phyloP scores from a whole-genome alignment of 2,113 vertebrate species.

The Ailuropoda melanoleuca region DNA sequence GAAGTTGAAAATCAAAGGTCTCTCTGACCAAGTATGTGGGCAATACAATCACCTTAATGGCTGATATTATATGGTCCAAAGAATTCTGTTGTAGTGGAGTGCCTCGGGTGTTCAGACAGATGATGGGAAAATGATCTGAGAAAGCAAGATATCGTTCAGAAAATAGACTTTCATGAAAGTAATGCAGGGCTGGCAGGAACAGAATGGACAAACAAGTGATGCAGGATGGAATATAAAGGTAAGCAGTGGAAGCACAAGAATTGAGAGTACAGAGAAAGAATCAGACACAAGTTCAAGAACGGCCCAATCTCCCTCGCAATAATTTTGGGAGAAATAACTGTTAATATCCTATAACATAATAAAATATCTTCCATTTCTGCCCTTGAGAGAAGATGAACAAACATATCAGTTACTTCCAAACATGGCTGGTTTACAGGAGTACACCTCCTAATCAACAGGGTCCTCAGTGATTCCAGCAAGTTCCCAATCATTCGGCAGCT shows the following conservation, averaged over 20 bases:
- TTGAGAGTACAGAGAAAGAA: not conserved
- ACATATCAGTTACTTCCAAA: not conserved
- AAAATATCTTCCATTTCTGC: not conserved
- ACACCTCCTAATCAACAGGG: not conserved
- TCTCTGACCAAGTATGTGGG: not conserved
- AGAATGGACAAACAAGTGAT: not conserved
- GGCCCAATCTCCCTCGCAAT: not conserved
- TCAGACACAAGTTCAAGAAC: not conserved
- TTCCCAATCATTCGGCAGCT: not conserved
- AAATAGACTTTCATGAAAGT: not conserved
- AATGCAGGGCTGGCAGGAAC: not conserved
- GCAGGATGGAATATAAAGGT: not conserved
- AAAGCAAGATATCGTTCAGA: not conserved
- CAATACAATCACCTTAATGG: not conserved
- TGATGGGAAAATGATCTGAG: not conserved
- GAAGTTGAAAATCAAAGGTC: not conserved
- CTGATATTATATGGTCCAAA: not conserved
- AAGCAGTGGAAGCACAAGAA: not conserved
- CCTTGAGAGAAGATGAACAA: not conserved
- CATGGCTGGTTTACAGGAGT: not conserved
- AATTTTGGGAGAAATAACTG: not conserved
- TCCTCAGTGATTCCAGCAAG: not conserved
- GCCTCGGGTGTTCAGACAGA: not conserved
- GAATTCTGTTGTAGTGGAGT: not conserved
- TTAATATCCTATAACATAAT: not conserved